Conservation (phyloP, 2,888 invertebrate species). For the Cremastobaeus sp. region DNA sequence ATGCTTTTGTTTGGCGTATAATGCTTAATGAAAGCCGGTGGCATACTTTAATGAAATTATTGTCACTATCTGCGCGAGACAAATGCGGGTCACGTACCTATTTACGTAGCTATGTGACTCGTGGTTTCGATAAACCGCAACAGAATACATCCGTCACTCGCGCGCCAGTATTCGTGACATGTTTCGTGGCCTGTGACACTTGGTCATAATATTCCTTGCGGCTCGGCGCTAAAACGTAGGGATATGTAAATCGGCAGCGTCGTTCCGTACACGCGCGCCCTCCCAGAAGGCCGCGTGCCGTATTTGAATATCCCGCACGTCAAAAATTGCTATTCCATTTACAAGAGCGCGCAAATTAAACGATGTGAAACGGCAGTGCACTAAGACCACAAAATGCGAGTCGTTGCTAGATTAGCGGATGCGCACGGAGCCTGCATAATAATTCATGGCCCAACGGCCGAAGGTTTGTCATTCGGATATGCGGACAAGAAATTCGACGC, state of each 20-base stretch:
- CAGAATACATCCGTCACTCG: slow-evolving; percentile 65
- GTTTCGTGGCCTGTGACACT: slow-evolving; percentile 60
- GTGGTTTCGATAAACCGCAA: slow-evolving; percentile 65
- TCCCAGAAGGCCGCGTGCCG: slow-evolving; percentile 11
- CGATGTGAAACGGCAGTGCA: slow-evolving; percentile 34
- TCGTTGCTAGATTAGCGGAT: slow-evolving; percentile 40
- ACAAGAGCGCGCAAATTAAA: slow-evolving; percentile 44
- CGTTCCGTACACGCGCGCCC: slow-evolving; percentile 24
- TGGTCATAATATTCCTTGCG: slow-evolving; percentile 59
- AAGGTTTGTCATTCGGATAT: slow-evolving; percentile 17
- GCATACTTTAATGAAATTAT: slow-evolving; percentile 59
- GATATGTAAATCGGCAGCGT: slow-evolving; percentile 46
- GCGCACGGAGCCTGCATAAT: slow-evolving; percentile 33
- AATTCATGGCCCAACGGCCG: slow-evolving; percentile 9
- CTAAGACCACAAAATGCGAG: slow-evolving; percentile 20
- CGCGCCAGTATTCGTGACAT: slow-evolving; percentile 62
- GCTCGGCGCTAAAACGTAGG: slow-evolving; percentile 37
- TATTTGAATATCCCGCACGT: slow-evolving; percentile 37
- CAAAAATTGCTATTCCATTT: slow-evolving; percentile 58
- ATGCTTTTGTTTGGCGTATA: slow-evolving; percentile 46
- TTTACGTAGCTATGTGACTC: slow-evolving; percentile 67
- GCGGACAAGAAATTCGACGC: slow-evolving; percentile 23
- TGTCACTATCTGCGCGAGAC: slow-evolving; percentile 57
- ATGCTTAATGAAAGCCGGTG: slow-evolving; percentile 54
- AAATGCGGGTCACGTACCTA: slow-evolving; percentile 67